Conservation (phyloP, 2,888 invertebrate species). For the Adela reaumurella region DNA sequence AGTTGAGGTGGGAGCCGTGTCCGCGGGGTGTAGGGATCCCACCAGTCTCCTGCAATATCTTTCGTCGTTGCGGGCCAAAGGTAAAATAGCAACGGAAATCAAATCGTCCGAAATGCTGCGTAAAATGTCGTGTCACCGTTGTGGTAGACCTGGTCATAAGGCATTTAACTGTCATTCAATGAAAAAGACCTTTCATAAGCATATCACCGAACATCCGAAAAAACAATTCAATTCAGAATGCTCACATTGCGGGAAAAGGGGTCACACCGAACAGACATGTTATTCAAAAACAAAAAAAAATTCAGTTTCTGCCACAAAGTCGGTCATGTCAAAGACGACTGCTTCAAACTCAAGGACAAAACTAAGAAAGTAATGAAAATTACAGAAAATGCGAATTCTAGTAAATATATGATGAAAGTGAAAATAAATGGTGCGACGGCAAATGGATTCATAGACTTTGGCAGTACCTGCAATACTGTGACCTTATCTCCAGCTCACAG, state of each 20-base stretch:
- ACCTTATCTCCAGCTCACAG: neutral
- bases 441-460: slow-evolving; percentile 6
- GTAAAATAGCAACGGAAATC: neutral
- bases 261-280: too few relatives aligned
- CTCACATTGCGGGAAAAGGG: too few relatives aligned
- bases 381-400: neutral
- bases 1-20: too few relatives aligned
- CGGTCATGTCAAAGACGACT: slow-evolving; percentile 3
- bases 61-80: too few relatives aligned
- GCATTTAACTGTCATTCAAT: neutral
- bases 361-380: neutral
- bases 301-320: neutral
- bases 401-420: slow-evolving; percentile 4
- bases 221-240: too few relatives aligned
- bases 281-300: neutral
- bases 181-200: neutral
- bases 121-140: slow-evolving; percentile 4
- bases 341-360: neutral
- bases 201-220: too few relatives aligned
- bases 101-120: neutral
- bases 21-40: too few relatives aligned
- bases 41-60: slow-evolving; percentile 1
- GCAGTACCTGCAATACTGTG: slow-evolving; percentile 5
- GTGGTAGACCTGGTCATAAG: slow-evolving; percentile 8
- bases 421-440: slow-evolving; percentile 1